These are phyloP conservation scores for Luperina nickerlii DNA, from an alignment of 2,888 invertebrate genomes.

Conservation along the genomic window DNA sequence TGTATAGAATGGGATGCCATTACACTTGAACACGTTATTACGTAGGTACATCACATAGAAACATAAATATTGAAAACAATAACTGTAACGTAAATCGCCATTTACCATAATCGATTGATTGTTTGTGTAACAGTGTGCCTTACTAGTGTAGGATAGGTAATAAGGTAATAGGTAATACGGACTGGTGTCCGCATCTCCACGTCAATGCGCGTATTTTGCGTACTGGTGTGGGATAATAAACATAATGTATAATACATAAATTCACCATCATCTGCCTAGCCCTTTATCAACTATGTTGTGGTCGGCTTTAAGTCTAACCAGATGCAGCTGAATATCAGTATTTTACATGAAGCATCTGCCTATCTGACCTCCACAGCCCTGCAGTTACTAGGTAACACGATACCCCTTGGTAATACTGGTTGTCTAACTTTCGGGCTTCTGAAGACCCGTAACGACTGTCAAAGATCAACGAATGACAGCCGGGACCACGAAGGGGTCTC, in stretches of 20 bases:
- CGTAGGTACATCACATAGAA: conserved; percentile 1
- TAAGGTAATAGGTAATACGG: too few relatives aligned
- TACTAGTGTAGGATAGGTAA: not conserved
- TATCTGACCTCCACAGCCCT: not conserved
- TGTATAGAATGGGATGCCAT: not conserved
- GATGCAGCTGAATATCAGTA: not conserved
- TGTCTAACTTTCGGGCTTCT: not conserved
- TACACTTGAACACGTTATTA: not conserved
- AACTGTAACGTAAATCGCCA: not conserved
- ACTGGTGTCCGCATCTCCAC: too few relatives aligned
- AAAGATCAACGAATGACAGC: not conserved
- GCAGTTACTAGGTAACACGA: not conserved
- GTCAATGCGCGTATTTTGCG: too few relatives aligned
- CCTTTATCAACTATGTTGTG: not conserved
- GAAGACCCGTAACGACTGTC: too few relatives aligned
- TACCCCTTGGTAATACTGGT: not conserved
- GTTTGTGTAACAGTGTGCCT: not conserved
- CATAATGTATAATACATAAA: not conserved
- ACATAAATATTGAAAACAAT: conserved; percentile 11
- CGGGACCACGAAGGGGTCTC: not conserved
- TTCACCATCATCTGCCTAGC: not conserved
- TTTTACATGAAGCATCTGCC: not conserved
- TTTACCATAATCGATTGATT: conserved; percentile 6
- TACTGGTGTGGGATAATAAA: not conserved
- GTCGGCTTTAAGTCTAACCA: not conserved